A percentile compares a stretch with the other conserved stretches of the same genome.
Evolutionary conservation across 2,113 vertebrate species (phyloP).

Genomic region (Rhipidura dahli): DNA sequence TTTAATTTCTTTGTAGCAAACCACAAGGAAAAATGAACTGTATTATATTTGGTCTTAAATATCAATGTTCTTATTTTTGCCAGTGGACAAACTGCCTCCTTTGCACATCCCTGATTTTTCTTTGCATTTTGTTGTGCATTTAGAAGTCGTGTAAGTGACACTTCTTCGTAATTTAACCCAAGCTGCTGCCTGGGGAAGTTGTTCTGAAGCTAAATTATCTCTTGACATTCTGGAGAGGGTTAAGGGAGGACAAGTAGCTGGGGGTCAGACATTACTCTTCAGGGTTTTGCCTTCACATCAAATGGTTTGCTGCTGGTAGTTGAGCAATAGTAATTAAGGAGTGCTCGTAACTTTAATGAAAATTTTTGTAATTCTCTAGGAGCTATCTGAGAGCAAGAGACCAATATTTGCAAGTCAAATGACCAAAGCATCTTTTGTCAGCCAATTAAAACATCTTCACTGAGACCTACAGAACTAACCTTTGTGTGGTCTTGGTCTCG

Average conservation of each 20-base stretch:
- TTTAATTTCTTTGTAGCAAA: neutral
- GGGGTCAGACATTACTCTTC: conserved; percentile 7
- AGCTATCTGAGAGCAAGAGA: conserved; percentile 65
- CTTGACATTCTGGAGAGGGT: conserved; percentile 17
- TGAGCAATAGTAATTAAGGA: conserved; percentile 35
- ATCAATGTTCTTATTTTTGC: neutral
- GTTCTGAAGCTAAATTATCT: conserved; percentile 34
- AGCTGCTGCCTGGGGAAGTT: neutral
- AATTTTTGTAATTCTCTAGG: conserved; percentile 56
- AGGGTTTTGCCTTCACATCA: conserved; percentile 9
- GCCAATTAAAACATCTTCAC: conserved; percentile 86
- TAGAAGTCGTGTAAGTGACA: neutral
- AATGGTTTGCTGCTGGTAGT: neutral
- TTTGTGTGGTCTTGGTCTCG: conserved; percentile 91
- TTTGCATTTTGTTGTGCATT: neutral
- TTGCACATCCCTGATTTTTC: neutral
- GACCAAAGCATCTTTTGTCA: conserved; percentile 70
- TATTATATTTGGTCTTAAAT: neutral
- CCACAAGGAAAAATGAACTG: neutral
- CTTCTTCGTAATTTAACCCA: neutral
- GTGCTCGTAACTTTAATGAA: conserved; percentile 56
- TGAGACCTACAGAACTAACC: conserved; percentile 81
- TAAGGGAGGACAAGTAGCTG: neutral
- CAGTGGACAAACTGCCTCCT: neutral
- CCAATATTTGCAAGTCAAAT: conserved; percentile 77